phyloP scores from a whole-genome alignment of 2,113 vertebrate genomes.

The Baryphthengus martii region DNA sequence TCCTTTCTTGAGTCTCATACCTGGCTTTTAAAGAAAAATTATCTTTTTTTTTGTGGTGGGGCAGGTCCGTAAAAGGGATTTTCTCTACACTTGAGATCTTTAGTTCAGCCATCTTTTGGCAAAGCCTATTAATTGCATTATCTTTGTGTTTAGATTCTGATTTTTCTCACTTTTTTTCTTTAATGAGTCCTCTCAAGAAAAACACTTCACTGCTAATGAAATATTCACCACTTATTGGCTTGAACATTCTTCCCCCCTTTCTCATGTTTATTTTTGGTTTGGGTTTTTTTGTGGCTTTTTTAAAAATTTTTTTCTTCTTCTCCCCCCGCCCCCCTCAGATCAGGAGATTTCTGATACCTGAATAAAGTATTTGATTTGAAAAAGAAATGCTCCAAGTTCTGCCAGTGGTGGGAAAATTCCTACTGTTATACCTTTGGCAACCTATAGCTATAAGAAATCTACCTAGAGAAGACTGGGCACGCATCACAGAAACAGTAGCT shows the following conservation, averaged over 20 bases:
- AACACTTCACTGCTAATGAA: not conserved
- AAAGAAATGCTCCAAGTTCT: not conserved
- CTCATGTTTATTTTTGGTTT: not conserved
- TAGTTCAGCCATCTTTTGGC: not conserved
- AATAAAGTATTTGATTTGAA: not conserved
- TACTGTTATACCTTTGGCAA: not conserved
- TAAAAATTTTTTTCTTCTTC: too few relatives aligned
- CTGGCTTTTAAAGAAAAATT: not conserved
- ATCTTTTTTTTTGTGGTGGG: not conserved
- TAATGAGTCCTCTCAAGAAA: not conserved
- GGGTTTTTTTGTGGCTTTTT: too few relatives aligned
- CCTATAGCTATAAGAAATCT: not conserved
- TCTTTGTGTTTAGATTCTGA: not conserved
- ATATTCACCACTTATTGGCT: not conserved
- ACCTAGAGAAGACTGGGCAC: not conserved
- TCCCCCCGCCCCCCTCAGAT: not conserved
- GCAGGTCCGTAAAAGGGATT: not conserved
- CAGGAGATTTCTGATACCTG: not conserved
- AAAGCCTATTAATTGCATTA: not conserved
- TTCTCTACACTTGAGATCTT: not conserved
- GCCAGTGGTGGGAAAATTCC: not conserved
- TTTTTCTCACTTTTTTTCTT: not conserved
- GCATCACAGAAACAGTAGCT: not conserved
- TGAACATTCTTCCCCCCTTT: rapidly evolving
- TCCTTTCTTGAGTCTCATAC: not conserved